Base-by-base conservation (phyloP, 2,797 vertebrate species). In the Hyperoplus lanceolatus region DNA sequence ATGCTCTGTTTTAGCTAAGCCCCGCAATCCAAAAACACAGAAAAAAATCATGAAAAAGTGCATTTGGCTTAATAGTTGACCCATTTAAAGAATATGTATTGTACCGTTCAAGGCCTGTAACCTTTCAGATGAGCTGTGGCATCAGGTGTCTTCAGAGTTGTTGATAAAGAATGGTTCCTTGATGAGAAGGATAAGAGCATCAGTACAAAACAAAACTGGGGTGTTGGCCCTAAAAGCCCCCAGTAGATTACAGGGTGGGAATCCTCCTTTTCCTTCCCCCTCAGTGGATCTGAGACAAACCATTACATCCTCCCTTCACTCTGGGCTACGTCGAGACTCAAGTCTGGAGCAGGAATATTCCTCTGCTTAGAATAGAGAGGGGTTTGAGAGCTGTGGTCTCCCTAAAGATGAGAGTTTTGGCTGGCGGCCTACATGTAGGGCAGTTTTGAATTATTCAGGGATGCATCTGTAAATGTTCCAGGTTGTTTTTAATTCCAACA, bases 391-490 rank as follows among this genome's bases (percentile, higher is more conserved):
- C 79, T 79, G 83, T 82, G 87, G 86, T 86, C 82, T 92, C 83
- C 84, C 78, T 65, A 85, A 90, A 88, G 77, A 87, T 85, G 75
- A 87, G 81, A 77, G 73, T 91, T 92, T 93, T 92, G 62, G 83
- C 93, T 92, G 72, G 74, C 66, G 81, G 90, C 88, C 73, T 83
- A 82, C 87, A 92, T 93, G 89, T 92, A 91, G 92, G 87, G 79
- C 88, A 83, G 63, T 71, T 91, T 88, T 88, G 81, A 94, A 95
- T 94, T 83, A 94, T 95, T 93, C 85, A 89, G 58, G 53, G 70
- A 67, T 80, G 81, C 79, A 91, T 92, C 86, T 93, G 90, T 87
- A 93, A 92, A 93, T 79, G 85, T 75, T 89, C 86, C 70, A 77
- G 76, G 86, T 92, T 92, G 82, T 78, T 87, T 91, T 92, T 93